Evolutionary conservation across 2,888 invertebrate species (phyloP).

Genomic region (Pilophorus perplexus): DNA sequence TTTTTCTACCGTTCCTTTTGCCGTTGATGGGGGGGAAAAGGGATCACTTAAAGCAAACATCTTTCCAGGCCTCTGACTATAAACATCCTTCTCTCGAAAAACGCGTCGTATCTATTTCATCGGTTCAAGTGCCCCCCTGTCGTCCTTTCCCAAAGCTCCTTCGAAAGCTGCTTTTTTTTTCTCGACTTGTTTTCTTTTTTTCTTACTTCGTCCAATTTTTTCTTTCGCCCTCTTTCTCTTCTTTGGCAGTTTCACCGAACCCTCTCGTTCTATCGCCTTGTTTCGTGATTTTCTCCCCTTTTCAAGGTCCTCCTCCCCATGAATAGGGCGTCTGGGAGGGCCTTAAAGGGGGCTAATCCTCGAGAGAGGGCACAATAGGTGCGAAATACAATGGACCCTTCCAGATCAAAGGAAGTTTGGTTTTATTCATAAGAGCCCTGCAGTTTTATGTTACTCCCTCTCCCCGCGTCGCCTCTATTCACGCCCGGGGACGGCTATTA

Average conservation of each 20-base stretch:
- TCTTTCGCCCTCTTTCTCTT: constrained; percentile 3
- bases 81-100: constrained; percentile 30
- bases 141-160: constrained; percentile 2
- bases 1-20: not conserved
- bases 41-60: constrained; percentile 28
- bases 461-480: too few relatives aligned
- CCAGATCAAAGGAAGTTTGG: constrained; percentile 35
- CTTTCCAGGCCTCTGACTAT: constrained; percentile 19
- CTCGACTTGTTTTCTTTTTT: not conserved
- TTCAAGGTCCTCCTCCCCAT: too few relatives aligned
- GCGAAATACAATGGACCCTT: constrained; percentile 36
- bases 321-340: constrained; percentile 1
- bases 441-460: not conserved
- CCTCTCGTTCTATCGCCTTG: not conserved
- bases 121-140: constrained; percentile 35
- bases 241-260: constrained; percentile 10
- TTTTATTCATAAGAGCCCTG: constrained; percentile 29
- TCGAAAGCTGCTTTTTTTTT: constrained; percentile 12
- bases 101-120: constrained; percentile 35
- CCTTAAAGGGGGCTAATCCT: constrained; percentile 34
- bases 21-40: not conserved
- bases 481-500: constrained; percentile 32
- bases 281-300: too few relatives aligned
- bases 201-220: constrained; percentile 6
- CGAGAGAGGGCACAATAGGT: constrained; percentile 34